Evolutionary conservation across 2,113 vertebrate species (phyloP).

Genomic region (Galemys pyrenaicus): DNA sequence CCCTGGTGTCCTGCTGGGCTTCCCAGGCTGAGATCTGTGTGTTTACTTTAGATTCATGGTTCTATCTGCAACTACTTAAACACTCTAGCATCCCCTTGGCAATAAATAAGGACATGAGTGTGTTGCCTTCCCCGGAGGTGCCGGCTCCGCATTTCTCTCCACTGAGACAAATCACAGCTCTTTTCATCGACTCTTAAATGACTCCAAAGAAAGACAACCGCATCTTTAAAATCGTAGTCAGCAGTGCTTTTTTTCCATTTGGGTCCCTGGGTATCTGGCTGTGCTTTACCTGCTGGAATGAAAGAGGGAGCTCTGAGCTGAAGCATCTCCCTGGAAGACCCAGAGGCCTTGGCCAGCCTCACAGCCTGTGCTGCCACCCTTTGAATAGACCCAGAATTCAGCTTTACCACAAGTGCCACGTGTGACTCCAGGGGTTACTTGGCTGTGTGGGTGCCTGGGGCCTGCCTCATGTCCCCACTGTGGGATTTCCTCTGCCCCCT

Average conservation of each 20-base stretch:
- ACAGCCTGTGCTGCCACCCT: no score
- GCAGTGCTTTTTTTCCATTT: no score
- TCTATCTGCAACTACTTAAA: background rate
- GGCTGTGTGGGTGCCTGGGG: no score
- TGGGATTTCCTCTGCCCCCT: no score
- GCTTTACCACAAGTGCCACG: no score
- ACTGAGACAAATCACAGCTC: background rate
- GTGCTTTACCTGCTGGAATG: background rate
- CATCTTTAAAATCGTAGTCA: background rate
- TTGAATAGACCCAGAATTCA: no score
- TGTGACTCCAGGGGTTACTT: no score
- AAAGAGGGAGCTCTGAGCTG: background rate
- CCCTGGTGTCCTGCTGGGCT: no score
- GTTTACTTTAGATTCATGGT: background rate
- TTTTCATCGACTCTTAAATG: background rate
- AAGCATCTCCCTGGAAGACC: no score
- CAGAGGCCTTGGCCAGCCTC: no score
- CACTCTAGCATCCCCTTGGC: background rate
- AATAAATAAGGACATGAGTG: accelerated
- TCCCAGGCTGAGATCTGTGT: background rate
- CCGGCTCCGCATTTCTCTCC: background rate
- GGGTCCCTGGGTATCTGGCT: no score
- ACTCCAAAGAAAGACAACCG: background rate
- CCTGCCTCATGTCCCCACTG: no score
- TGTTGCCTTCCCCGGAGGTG: background rate